Base-by-base conservation (phyloP, 2,888 invertebrate species). In the Proisotoma minuta region DNA sequence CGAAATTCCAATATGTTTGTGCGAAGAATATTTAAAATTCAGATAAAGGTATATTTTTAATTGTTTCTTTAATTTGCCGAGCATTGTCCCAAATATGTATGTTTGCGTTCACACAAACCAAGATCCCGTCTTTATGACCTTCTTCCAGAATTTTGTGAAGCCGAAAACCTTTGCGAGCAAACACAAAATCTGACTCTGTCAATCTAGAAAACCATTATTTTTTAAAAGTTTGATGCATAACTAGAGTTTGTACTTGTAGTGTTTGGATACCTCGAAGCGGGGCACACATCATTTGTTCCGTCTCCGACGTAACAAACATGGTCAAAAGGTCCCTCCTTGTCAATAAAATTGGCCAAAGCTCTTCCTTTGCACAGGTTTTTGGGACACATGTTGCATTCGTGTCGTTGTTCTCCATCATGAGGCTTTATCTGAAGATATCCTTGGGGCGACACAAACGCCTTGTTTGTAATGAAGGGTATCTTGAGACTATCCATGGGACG, bases 231-330 rank as follows among this genome's bases (percentile, higher is more conserved):
- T 15, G 15, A 34, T 10, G 8, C 34, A 34, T 34, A n/a, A n/a
- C n/a, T n/a, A n/a, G n/a, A n/a, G n/a, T n/a, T n/a, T n/a, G n/a
- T n/a, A n/a, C n/a, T n/a, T n/a, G n/a, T n/a, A n/a, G n/a, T n/a
- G n/a, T n/a, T n/a, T n/a, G n/a, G n/a, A 15, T 10, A 34, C 60
- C 82, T 81, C 62, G 87, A 76, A 61, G 85, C 81, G 0, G 90
- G 89, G 75, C 90, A 91, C 49, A 88, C 82, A 76, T 91, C 91
- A 77, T 90, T 89, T 28, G 78, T 78, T 1, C 90, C 90, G 79
- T 91, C 91, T 0, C 90, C 90, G 8, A 85, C 79, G 75, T 88
- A 91, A 3, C 84, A 79, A 4, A 88, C 78, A 69, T 77, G 79
- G 22, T 81, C 77, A 74, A 85, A 87, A 2, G 72, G 72, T 1